Base-by-base conservation (phyloP, 2,888 invertebrate species). In the Meliscaeva auricollis region DNA sequence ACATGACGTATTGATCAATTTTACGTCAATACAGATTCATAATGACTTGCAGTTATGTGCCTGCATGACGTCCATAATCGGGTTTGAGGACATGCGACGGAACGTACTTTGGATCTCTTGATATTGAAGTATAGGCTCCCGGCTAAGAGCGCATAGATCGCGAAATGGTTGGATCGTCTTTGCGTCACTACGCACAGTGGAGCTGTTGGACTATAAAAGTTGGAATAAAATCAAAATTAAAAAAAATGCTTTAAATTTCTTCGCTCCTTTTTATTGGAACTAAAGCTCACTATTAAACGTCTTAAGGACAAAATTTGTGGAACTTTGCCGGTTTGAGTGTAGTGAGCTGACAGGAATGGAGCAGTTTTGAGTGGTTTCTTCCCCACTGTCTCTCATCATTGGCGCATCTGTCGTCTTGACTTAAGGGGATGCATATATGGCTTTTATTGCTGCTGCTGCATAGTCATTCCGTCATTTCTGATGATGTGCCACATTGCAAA, bases 1-100 rank as follows among this genome's bases (percentile, higher is more conserved):
- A 82, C 82, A 87, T 87, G 87, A 87, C 83, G 79, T 74, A 87
- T 79, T 83, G 78, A 79, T 83, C 87, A 80, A 83, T 83, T 83
- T 80, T 87, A 87, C 83, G 83, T 87, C 83, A 83, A 87, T 79
- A 83, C 87, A 76, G 62, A 82, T 85, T 85, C 75, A 82, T 78
- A 87, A 78, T 75, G 66, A 69, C 66, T 74, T 26, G 64, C 64
- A 58, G 32, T 48, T 69, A 32, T 54, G 68, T 20, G 69, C 46
- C 54, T 68, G 62, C 62, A 75, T 75, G 69, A 78, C 62, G 56
- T 41, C 64, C 46, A 46, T 64, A 64, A 64, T 64, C 70, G 46
- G 13, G 58, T 11, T 66, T 26, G 56, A 30, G 44, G 64, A 64
- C 30, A 64, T 64, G 46, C 54, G 15, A 30, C 52, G 9, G 9